Conservation (phyloP, 2,888 invertebrate genomes). For the Alloplasta piceator region DNA sequence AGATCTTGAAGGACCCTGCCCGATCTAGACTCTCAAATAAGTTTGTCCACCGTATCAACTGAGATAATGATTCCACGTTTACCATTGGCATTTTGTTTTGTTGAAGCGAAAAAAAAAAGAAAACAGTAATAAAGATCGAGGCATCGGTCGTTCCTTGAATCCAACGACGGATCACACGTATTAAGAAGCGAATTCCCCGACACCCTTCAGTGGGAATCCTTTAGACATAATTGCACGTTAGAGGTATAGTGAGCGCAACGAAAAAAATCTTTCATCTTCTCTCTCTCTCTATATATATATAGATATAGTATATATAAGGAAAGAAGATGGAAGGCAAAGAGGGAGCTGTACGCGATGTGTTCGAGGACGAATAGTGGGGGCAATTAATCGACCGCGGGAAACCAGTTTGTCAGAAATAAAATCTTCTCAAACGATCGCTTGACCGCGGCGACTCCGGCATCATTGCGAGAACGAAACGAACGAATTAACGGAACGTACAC, state of each 20-base stretch:
- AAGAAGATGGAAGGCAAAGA: conserved; percentile 29
- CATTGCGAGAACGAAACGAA: conserved; percentile 59
- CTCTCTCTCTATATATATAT: conserved; percentile 10
- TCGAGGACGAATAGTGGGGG: conserved; percentile 66
- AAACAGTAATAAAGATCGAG: no score
- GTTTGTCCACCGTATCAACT: no score
- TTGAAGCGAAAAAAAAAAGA: no score
- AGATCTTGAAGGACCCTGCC: no score
- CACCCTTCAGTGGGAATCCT: conserved; percentile 26
- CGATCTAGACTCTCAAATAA: no score
- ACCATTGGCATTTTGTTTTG: no score
- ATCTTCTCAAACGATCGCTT: conserved; percentile 73
- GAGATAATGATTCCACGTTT: no score
- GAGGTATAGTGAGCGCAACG: not conserved
- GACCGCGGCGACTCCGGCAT: conserved; percentile 66
- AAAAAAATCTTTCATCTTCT: conserved; percentile 2
- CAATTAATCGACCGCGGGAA: conserved; percentile 77
- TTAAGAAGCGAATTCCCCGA: conserved; percentile 37
- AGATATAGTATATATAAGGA: not conserved
- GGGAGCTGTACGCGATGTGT: conserved; percentile 36
- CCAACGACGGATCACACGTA: conserved; percentile 1
- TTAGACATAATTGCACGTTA: conserved; percentile 14
- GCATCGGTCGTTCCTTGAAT: no score
- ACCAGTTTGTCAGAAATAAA: conserved; percentile 80
- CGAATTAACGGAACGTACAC: conserved; percentile 50